phyloP scores from a whole-genome alignment of 2,113 vertebrate genomes.

The Chloropsis cyanopogon region DNA sequence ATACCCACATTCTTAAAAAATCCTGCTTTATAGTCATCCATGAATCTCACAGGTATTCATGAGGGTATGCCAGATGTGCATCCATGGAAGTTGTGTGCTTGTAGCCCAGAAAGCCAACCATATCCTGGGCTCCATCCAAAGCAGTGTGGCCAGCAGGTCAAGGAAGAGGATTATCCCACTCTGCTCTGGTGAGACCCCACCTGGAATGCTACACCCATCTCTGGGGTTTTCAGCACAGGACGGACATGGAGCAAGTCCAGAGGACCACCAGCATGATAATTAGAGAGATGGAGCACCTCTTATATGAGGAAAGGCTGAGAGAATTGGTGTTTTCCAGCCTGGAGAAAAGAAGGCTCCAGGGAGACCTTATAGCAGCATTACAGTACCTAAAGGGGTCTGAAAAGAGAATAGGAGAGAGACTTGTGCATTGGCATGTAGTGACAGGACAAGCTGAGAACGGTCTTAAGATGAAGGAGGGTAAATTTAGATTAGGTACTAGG shows the following conservation, averaged over 20 bases:
- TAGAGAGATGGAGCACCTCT: not conserved
- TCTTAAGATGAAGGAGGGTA: not conserved
- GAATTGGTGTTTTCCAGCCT: not conserved
- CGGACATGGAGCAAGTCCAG: not conserved
- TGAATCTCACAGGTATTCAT: not conserved
- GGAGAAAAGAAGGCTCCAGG: not conserved
- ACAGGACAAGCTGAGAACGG: not conserved
- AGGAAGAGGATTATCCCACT: not conserved
- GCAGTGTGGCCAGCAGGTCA: not conserved
- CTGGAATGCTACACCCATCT: not conserved
- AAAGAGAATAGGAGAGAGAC: not conserved
- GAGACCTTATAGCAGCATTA: not conserved
- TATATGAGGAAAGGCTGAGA: not conserved
- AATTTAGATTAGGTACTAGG: not conserved
- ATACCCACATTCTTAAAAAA: not conserved
- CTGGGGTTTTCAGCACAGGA: not conserved
- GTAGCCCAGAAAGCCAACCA: not conserved
- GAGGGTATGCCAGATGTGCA: not conserved
- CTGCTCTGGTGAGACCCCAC: not conserved
- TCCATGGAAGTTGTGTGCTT: not conserved
- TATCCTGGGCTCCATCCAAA: not conserved
- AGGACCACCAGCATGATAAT: not conserved
- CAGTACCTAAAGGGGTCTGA: not conserved
- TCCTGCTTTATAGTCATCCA: not conserved
- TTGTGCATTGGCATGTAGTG: not conserved